Evolutionary conservation across 2,113 vertebrate genomes (phyloP), one percentile per base, ranked within the genome.

Genomic region (Anseranas semipalmata): DNA sequence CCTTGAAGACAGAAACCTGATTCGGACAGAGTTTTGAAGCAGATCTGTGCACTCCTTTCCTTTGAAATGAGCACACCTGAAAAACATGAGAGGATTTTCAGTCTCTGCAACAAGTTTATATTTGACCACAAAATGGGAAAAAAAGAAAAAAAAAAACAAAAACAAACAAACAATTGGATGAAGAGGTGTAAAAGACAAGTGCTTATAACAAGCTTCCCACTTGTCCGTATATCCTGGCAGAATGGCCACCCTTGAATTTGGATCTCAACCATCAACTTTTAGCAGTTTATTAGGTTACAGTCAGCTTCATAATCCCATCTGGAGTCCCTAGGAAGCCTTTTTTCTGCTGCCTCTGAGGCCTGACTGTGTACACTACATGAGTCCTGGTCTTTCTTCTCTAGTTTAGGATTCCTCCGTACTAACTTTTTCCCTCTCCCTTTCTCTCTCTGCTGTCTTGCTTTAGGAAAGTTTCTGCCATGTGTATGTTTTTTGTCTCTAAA

Each of bases 81-180:
- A 92, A 81, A 83, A 68, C 3, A 4, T 22, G 17, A 20, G n/a
- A 74, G 35, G 11, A 6, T 45, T 83, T 88, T 80, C 30, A 35
- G 22, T 8, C 21, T 70, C 37, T 68, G 11, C 16, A 65, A 18
- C 33, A 60, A 59, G 21, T 56, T 79, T 50, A 32, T 37, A 25
- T 13, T 55, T 85, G 35, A 66, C 9, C 12, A 53, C 71, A 90
- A 72, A 3, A 3, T 35, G 58, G 76, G 17, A 85, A 92, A 82
- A n/a, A n/a, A n/a, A n/a, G n/a, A n/a, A n/a, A n/a, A n/a, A n/a
- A n/a, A n/a, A n/a, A n/a, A n/a, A n/a, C n/a, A n/a, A n/a, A n/a
- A n/a, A n/a, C n/a, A n/a, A n/a, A 79, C 41, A 0, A 43, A 9
- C 0, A n/a, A 7, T 10, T 52, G 7, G 13, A 68, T 76, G 3